A percentile compares a stretch with the other conserved stretches of the same genome.
phyloP scores from a whole-genome alignment of 2,888 invertebrate genomes.

The Mimachlamys varia region DNA sequence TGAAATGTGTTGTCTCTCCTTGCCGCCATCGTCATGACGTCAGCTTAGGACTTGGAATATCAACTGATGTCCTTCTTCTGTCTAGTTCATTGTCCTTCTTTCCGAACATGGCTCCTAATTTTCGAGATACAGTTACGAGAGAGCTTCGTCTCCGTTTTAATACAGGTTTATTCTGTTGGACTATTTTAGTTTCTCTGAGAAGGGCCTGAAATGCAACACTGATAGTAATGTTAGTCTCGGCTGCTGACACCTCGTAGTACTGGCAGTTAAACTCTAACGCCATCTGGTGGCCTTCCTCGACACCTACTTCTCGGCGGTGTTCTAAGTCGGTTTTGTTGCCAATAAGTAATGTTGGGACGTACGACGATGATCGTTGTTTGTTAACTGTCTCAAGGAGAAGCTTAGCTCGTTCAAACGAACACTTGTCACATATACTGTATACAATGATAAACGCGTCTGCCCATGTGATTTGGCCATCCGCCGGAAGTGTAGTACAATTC shows the following conservation, averaged over 20 bases:
- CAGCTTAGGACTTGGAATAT: conserved; percentile 42
- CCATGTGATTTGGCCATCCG: conserved; percentile 82
- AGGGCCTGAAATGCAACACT: conserved; percentile 69
- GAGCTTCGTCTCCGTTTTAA: conserved; percentile 67
- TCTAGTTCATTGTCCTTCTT: conserved; percentile 63
- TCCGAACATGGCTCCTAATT: conserved; percentile 73
- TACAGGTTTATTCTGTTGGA: conserved; percentile 65
- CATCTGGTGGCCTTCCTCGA: conserved; percentile 81
- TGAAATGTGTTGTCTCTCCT: neutral
- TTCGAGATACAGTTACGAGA: conserved; percentile 67
- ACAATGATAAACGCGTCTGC: conserved; percentile 92
- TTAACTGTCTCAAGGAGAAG: conserved; percentile 58
- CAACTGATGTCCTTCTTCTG: conserved; percentile 60
- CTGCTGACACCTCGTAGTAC: conserved; percentile 74
- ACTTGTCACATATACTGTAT: conserved; percentile 90
- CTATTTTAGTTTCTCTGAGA: conserved; percentile 67
- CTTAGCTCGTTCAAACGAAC: conserved; percentile 86
- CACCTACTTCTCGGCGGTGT: conserved; percentile 84
- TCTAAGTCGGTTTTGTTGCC: conserved; percentile 91
- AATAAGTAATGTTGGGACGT: conserved; percentile 89
- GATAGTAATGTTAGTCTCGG: conserved; percentile 68
- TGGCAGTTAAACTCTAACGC: conserved; percentile 71
- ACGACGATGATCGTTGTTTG: conserved; percentile 84
- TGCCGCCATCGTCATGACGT: neutral
- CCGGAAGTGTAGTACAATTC: conserved; percentile 45